Base-by-base conservation (phyloP, 2,113 vertebrate species). In the Callorhinus ursinus region DNA sequence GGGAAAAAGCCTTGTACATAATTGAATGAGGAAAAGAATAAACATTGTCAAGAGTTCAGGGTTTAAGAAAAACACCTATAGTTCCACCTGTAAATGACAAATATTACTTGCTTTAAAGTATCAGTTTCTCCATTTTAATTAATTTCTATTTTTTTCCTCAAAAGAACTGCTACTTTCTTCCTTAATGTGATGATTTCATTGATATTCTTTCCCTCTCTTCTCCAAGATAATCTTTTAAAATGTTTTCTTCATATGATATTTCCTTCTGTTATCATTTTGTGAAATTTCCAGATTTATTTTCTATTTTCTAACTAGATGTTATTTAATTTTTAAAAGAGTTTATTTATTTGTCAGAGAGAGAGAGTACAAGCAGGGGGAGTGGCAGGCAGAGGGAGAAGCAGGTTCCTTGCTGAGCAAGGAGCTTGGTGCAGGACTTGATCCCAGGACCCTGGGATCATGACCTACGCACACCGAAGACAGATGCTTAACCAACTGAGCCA, bases 51-150 rank as follows among this genome's bases (percentile, higher is more conserved):
- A 33, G 24, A 81, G 1, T 87, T 95, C 53, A 63, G 31, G 33
- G 14, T 80, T 90, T 93, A 79, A 95, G 46, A 81, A 97, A 92
- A 90, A 65, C 53, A 72, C 31, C 33, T 79, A 4, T 80, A 67
- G 88, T 88, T 93, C 39, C 5, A 53, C 19, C 21, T 77, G 51
- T 89, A 88, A 79, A 10, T 93, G 42, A 95, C 8, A 87, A 53
- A 83, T 83, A 49, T 49, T 74, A 49, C 77, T 97, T 90, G 24
- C 31, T 88, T 95, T 93, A 91, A 97, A 95, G 51, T 84, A 57
- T 28, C 28, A 80, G 0, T 65, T 81, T 95, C 14, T 95, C 4
- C 57, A 63, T 63, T 91, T 95, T 72, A 79, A 80, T 79, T 91
- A 49, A 95, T 88, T 77, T 86, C n/a, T 90, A 3, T 24, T 92